Evolutionary conservation across 1,140 invertebrate species (phyloP).

Genomic region (Paracyclopina nana): DNA sequence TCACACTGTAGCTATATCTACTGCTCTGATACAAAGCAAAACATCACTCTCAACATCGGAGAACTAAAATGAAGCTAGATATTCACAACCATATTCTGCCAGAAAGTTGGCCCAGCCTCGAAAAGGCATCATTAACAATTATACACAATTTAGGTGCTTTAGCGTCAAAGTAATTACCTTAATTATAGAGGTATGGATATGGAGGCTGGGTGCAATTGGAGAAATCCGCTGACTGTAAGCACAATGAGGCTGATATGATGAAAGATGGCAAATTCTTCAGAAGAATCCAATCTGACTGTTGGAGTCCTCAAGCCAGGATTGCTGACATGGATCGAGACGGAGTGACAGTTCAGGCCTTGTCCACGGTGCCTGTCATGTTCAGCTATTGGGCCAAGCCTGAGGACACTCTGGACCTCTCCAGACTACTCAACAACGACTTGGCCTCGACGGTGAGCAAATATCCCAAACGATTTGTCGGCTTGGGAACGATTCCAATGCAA

Average conservation of each 20-base stretch:
- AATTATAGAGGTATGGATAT: constrained; percentile 36
- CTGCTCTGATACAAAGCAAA: too few species aligned
- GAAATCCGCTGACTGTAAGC: constrained; percentile 24
- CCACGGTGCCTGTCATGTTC: constrained; percentile 45
- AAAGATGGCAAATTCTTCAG: constrained; percentile 37
- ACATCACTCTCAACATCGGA: too few species aligned
- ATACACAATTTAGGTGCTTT: neutral
- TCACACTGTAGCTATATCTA: too few species aligned
- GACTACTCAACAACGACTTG: constrained; percentile 36
- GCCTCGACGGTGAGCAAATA: constrained; percentile 28
- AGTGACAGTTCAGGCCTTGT: constrained; percentile 36
- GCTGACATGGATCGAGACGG: constrained; percentile 32
- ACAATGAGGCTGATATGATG: constrained; percentile 31
- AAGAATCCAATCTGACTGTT: constrained; percentile 35
- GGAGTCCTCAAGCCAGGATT: constrained; percentile 28
- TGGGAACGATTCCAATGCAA: constrained; percentile 39
- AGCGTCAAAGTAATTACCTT: too few species aligned
- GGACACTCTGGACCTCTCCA: constrained; percentile 32
- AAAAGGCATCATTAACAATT: constrained; percentile 26
- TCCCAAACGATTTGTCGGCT: constrained; percentile 32
- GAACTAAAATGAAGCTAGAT: constrained; percentile 36
- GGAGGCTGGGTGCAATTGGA: constrained; percentile 35
- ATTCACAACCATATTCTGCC: constrained; percentile 38
- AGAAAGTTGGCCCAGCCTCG: constrained; percentile 33
- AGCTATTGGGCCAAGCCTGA: constrained; percentile 39